phyloP scores from a whole-genome alignment of 23 tunicate species.

The Trididemnum clinides region DNA sequence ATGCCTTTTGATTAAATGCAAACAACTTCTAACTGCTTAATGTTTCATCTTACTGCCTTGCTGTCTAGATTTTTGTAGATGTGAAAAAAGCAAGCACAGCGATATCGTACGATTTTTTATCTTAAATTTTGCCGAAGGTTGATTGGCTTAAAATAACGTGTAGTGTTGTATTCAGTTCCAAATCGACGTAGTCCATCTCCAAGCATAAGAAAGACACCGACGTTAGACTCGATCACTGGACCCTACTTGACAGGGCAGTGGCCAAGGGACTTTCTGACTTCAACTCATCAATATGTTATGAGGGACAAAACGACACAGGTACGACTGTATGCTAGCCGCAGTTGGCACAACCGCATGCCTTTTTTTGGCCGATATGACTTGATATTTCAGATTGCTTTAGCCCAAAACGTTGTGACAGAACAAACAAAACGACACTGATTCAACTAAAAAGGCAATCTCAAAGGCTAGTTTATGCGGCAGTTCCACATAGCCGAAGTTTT shows the following conservation, averaged over 20 bases:
- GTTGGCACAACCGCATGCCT: too few relatives aligned
- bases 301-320: conserved; percentile 71
- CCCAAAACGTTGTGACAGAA: too few relatives aligned
- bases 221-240: conserved; percentile 61
- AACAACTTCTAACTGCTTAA: too few relatives aligned
- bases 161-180: conserved; percentile 33
- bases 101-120: not conserved
- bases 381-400: too few relatives aligned
- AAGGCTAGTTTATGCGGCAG: too few relatives aligned
- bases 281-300: conserved; percentile 23
- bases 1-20: too few relatives aligned
- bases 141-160: not conserved
- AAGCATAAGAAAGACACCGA: conserved; percentile 59
- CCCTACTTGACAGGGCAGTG: conserved; percentile 94
- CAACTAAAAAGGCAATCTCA: too few relatives aligned
- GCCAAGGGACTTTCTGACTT: conserved; percentile 65
- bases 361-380: too few relatives aligned
- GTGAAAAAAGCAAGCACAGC: not conserved
- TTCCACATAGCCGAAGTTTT: too few relatives aligned
- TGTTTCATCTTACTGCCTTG: not conserved
- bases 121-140: not conserved
- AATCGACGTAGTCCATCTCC: conserved; percentile 95
- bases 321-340: too few relatives aligned
- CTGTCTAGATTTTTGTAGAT: not conserved
- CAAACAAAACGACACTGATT: too few relatives aligned